Percentiles rank a stretch among this genome's conserved stretches.
Conservation (phyloP, 1,140 invertebrate species). For the Pseudomyrmex dendroicus region DNA sequence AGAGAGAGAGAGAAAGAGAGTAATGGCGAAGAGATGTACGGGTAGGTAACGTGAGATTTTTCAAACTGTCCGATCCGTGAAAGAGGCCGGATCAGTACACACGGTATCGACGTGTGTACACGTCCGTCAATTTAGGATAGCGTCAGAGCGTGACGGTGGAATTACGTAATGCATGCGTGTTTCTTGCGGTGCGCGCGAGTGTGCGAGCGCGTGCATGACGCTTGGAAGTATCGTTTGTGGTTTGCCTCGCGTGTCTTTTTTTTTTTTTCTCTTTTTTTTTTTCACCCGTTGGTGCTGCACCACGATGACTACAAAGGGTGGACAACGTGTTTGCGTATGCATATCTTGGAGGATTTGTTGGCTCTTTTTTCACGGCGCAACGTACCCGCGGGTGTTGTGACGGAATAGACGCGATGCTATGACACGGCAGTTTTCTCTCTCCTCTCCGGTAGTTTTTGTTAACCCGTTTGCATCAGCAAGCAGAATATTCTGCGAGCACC, state of each 20-base stretch:
- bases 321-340: constrained; percentile 58
- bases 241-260: constrained; percentile 49
- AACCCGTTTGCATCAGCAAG: constrained; percentile 53
- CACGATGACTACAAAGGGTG: constrained; percentile 54
- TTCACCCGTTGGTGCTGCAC: background rate
- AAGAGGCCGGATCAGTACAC: constrained; percentile 50
- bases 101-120: constrained; percentile 48
- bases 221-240: constrained; percentile 41
- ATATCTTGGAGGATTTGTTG: constrained; percentile 57
- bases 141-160: constrained; percentile 71
- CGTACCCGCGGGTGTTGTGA: constrained; percentile 50
- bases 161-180: constrained; percentile 51
- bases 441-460: constrained; percentile 35
- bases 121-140: constrained; percentile 75
- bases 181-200: constrained; percentile 36
- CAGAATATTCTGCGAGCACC: constrained; percentile 41
- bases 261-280: background rate
- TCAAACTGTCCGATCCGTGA: constrained; percentile 48
- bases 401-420: constrained; percentile 54
- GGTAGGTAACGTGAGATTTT: constrained; percentile 41
- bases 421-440: constrained; percentile 49
- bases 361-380: constrained; percentile 48
- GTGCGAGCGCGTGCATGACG: constrained; percentile 19
- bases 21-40: background rate
- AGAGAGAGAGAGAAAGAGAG: no score